phyloP scores from a whole-genome alignment of 2,113 vertebrate genomes.

The Sphyrna mokarran region DNA sequence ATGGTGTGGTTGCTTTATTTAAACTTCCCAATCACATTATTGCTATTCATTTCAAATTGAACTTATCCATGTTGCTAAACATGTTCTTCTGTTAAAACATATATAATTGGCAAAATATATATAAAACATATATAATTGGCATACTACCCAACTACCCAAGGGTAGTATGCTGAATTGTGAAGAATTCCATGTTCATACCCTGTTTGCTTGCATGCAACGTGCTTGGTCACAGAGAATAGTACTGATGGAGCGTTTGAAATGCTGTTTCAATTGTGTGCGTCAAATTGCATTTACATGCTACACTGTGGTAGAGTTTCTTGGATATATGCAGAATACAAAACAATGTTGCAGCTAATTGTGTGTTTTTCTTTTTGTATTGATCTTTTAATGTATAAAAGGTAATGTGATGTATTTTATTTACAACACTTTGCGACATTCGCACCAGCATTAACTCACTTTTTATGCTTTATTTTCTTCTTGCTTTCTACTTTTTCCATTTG shows the following conservation, averaged over 20 bases:
- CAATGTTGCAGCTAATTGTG: neutral
- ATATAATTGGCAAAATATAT: neutral
- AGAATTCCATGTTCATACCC: neutral
- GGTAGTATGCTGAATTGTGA: neutral
- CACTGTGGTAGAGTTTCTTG: neutral
- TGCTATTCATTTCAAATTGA: neutral
- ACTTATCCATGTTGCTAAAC: neutral
- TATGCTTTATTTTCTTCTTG: constrained; percentile 47
- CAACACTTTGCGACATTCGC: neutral
- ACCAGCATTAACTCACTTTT: neutral
- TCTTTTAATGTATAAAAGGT: neutral
- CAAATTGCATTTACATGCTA: neutral
- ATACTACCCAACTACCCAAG: no score
- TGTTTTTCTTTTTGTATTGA: neutral
- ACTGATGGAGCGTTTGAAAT: neutral
- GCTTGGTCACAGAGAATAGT: neutral
- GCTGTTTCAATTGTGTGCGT: neutral
- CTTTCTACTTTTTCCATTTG: constrained; percentile 44
- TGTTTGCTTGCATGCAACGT: neutral
- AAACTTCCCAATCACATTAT: neutral
- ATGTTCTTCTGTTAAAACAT: neutral
- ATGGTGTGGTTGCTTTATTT: neutral
- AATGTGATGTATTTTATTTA: neutral
- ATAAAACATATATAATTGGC: neutral
- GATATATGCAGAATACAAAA: neutral